A percentile compares a stretch with the other conserved stretches of the same genome.
phyloP scores from a whole-genome alignment of 2,797 vertebrate species.

The Chaetophractus vellerosus region DNA sequence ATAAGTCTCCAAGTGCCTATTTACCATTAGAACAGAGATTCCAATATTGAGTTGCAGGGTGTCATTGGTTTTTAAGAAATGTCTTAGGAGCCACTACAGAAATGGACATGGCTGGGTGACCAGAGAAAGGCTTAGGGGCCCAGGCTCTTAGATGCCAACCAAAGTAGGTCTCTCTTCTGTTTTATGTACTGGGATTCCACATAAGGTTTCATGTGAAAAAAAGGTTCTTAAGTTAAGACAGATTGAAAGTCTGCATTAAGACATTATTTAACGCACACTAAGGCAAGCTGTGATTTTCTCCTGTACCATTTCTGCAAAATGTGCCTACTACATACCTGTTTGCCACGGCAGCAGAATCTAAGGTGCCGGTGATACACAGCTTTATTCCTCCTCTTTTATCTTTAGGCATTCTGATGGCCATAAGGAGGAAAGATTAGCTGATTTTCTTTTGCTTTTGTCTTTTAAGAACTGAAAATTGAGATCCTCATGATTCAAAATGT shows the following conservation, averaged over 20 bases:
- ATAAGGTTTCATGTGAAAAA: neutral
- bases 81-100: too few species aligned
- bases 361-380: constrained; percentile 76
- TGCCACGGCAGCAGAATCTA: neutral
- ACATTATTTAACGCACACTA: constrained; percentile 12
- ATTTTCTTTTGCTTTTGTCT: constrained; percentile 66
- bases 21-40: neutral
- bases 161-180: neutral
- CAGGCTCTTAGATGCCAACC: too few species aligned
- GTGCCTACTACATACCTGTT: neutral
- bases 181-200: constrained; percentile 4
- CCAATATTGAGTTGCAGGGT: neutral
- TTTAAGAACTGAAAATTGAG: constrained; percentile 70
- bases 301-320: constrained; percentile 35
- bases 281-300: neutral
- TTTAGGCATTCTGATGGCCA: constrained; percentile 68
- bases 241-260: neutral
- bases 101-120: too few species aligned
- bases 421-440: constrained; percentile 22
- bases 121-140: too few species aligned
- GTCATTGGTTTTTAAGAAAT: too few species aligned
- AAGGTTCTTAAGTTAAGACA: neutral
- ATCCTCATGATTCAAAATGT: too few species aligned
- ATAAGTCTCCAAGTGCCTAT: neutral
- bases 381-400: constrained; percentile 61